phyloP scores from a whole-genome alignment of 2,888 invertebrate species.

The Clistopyga incitator region DNA sequence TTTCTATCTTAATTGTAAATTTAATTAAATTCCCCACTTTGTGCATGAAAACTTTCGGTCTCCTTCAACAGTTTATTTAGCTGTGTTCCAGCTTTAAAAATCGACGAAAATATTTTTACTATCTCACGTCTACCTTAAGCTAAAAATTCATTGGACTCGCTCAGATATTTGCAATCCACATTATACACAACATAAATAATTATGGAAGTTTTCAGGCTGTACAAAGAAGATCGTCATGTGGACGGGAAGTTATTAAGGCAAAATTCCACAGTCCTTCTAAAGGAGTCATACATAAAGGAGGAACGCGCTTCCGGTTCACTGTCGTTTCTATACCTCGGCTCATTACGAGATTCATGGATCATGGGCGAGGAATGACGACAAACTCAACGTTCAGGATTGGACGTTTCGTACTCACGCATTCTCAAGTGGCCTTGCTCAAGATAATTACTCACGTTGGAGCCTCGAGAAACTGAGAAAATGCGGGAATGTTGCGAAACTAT shows the following conservation, averaged over 20 bases:
- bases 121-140: too few species aligned
- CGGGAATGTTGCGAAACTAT: conserved; percentile 45
- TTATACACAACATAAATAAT: neutral
- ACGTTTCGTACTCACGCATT: conserved; percentile 14
- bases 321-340: conserved; percentile 61
- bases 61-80: too few species aligned
- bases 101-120: too few species aligned
- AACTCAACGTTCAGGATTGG: neutral
- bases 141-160: too few species aligned
- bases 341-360: neutral
- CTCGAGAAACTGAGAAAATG: neutral
- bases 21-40: too few species aligned
- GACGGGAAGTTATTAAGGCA: conserved; percentile 74
- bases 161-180: too few species aligned
- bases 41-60: too few species aligned
- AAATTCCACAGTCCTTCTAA: conserved; percentile 72
- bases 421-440: neutral
- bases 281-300: conserved; percentile 46
- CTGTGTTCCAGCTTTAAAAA: too few species aligned
- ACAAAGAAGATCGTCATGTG: conserved; percentile 6
- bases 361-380: neutral
- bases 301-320: conserved; percentile 49
- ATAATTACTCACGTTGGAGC: neutral
- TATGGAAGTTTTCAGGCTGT: neutral
- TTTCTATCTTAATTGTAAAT: too few species aligned